Evolutionary conservation across 2,113 vertebrate genomes (phyloP).

Genomic region (Trochalopteron elliotii): DNA sequence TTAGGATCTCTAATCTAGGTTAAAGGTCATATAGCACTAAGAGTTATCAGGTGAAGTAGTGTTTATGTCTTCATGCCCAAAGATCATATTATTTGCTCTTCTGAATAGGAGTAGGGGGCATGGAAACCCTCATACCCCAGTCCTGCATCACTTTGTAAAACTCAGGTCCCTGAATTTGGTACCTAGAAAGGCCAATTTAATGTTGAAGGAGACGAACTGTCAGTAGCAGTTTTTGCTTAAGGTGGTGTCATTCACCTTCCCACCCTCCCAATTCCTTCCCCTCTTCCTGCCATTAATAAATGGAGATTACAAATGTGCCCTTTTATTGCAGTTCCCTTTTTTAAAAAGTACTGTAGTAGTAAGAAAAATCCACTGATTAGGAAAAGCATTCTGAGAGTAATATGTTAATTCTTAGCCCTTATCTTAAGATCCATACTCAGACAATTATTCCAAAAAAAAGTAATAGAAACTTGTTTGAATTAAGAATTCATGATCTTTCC

Average conservation of each 20-base stretch:
- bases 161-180: background rate
- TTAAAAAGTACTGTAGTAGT: background rate
- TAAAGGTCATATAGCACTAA: background rate
- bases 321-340: background rate
- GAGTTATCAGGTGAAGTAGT: background rate
- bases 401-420: background rate
- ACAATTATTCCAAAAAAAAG: background rate
- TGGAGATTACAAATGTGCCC: background rate
- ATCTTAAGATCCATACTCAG: background rate
- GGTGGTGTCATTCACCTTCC: background rate
- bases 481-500: conserved; percentile 7
- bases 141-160: background rate
- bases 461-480: background rate
- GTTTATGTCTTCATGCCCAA: background rate
- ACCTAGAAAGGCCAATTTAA: background rate
- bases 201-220: background rate
- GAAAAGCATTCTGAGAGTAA: background rate
- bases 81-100: background rate
- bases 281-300: background rate
- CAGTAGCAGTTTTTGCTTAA: background rate
- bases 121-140: background rate
- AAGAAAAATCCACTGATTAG: background rate
- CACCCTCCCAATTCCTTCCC: background rate
- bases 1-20: background rate
- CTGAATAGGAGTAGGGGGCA: no score